A percentile compares a stretch with the other conserved stretches of the same genome.
These are phyloP conservation scores for Trachops cirrhosus DNA, from an alignment of 2,797 vertebrate species.

Conservation along the genomic window DNA sequence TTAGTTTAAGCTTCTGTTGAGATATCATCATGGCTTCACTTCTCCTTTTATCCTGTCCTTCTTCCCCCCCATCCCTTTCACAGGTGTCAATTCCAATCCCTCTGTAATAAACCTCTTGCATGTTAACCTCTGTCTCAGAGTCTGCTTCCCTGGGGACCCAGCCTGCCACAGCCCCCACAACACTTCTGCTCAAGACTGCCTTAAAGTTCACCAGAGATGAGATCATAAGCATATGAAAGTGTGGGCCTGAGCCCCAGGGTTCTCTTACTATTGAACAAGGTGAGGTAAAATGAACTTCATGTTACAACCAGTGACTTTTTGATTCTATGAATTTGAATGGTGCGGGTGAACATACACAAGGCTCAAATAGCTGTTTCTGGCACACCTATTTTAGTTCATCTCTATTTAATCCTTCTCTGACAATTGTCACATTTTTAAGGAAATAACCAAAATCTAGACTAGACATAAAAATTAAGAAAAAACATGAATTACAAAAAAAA, in stretches of 20 bases:
- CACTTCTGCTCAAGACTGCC: background rate
- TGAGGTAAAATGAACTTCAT: background rate
- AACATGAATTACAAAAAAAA: background rate
- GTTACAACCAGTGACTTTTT: background rate
- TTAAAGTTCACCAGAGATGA: background rate
- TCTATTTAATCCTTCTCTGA: background rate
- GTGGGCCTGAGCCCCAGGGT: background rate
- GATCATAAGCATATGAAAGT: background rate
- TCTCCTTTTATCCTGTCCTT: background rate
- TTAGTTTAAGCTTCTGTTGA: background rate
- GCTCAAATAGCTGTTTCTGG: background rate
- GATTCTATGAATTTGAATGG: background rate
- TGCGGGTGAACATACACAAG: background rate
- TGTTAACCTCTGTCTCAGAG: background rate
- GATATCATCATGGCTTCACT: background rate
- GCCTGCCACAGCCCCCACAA: background rate
- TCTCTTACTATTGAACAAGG: background rate
- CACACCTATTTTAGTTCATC: background rate
- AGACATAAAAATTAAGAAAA: background rate
- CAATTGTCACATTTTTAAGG: background rate
- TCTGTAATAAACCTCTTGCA: fast-evolving
- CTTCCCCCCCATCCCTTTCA: background rate
- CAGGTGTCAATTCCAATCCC: fast-evolving
- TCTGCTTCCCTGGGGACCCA: background rate
- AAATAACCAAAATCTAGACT: background rate